These are phyloP conservation scores for Leucoma salicis DNA, from an alignment of 2,888 invertebrate genomes.

Conservation along the genomic window DNA sequence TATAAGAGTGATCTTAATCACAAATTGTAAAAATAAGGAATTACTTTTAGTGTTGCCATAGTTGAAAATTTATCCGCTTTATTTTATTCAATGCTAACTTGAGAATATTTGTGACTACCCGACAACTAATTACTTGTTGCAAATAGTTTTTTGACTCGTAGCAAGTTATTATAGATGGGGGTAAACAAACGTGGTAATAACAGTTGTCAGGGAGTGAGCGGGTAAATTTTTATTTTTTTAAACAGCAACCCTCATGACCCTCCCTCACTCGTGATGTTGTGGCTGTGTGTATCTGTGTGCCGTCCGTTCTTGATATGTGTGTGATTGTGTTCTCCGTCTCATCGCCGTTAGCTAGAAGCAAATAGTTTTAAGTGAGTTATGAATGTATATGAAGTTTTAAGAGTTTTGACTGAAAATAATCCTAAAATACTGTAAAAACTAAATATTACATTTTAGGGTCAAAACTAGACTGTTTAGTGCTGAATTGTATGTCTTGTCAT, in stretches of 20 bases:
- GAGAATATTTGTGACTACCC: conserved; percentile 4
- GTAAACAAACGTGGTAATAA: conserved; percentile 2
- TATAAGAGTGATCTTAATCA: conserved; percentile 78
- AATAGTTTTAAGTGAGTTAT: conserved; percentile 70
- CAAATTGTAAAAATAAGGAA: conserved; percentile 73
- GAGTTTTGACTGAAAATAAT: conserved; percentile 25
- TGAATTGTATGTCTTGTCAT: conserved; percentile 25
- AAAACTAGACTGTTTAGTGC: conserved; percentile 24
- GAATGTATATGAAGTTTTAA: conserved; percentile 39
- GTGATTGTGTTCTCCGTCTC: conserved; percentile 71
- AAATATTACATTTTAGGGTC: conserved; percentile 17
- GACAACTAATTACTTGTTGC: conserved; percentile 3
- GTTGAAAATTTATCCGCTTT: conserved; percentile 44
- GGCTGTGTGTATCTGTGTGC: conserved; percentile 71
- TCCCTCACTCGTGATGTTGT: conserved; percentile 64
- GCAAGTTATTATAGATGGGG: too few relatives aligned
- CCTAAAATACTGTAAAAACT: background rate
- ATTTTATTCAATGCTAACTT: conserved; percentile 29
- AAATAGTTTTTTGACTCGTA: too few relatives aligned
- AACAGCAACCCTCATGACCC: conserved; percentile 58
- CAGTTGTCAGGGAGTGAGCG: conserved; percentile 15
- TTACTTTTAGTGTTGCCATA: conserved; percentile 63
- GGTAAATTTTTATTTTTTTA: conserved; percentile 34
- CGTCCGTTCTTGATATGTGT: conserved; percentile 81
- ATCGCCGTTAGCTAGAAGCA: conserved; percentile 79